phyloP scores from a whole-genome alignment of 2,113 vertebrate genomes.

The Silurus meridionalis region DNA sequence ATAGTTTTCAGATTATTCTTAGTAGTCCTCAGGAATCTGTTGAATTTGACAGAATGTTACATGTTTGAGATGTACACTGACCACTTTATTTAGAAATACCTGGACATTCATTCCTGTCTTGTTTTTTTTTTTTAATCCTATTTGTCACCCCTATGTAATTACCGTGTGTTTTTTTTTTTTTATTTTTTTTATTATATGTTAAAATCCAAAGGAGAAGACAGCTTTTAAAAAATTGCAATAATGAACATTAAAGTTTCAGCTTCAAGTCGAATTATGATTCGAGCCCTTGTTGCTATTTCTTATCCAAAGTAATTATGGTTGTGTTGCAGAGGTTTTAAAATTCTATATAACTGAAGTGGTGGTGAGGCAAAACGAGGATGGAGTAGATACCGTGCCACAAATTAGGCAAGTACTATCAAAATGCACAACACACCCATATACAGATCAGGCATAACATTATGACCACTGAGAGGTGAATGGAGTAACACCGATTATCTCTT shows the following conservation, averaged over 20 bases:
- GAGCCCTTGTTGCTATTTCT: too few relatives aligned
- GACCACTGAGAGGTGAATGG: too few relatives aligned
- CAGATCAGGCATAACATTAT: too few relatives aligned
- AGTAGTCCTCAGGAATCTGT: background rate
- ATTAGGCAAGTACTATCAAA: conserved; percentile 60
- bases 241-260: too few relatives aligned
- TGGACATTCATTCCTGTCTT: background rate
- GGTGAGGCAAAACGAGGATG: conserved; percentile 69
- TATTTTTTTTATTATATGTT: background rate
- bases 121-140: too few relatives aligned
- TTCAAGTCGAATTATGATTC: too few relatives aligned
- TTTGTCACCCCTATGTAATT: background rate
- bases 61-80: background rate
- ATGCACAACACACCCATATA: background rate
- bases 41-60: background rate
- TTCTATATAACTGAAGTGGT: conserved; percentile 88
- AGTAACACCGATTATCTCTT: too few relatives aligned
- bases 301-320: conserved; percentile 4
- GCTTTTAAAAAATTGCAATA: too few relatives aligned
- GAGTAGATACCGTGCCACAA: conserved; percentile 60
- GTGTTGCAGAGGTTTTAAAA: conserved; percentile 79
- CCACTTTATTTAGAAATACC: background rate
- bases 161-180: background rate
- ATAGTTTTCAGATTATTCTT: background rate
- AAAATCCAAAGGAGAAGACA: background rate